phyloP scores from a whole-genome alignment of 2,888 invertebrate species.

The Epirrita christyi region DNA sequence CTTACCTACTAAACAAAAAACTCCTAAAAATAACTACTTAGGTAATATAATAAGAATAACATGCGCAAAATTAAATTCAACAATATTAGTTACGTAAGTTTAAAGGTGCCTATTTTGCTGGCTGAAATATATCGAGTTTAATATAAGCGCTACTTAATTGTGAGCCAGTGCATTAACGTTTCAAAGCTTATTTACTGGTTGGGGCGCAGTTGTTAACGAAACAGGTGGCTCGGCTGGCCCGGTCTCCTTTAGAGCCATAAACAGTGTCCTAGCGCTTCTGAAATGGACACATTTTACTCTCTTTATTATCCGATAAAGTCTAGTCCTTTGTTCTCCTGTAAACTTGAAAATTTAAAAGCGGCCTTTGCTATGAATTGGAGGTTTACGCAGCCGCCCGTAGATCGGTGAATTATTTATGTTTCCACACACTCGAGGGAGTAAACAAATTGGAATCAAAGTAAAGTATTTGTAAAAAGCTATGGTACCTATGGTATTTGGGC shows the following conservation, averaged over 20 bases:
- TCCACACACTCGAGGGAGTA: conserved; percentile 37
- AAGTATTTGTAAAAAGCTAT: conserved; percentile 21
- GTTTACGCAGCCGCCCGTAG: conserved; percentile 54
- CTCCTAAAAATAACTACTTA: too few relatives aligned
- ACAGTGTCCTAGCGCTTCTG: conserved; percentile 60
- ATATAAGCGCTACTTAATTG: conserved; percentile 27
- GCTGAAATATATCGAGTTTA: conserved; percentile 24
- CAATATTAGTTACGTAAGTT: conserved; percentile 3
- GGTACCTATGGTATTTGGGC: conserved; percentile 12
- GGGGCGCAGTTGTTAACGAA: conserved; percentile 37
- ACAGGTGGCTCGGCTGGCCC: conserved; percentile 60
- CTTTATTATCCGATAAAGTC: conserved; percentile 74
- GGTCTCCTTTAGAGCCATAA: conserved; percentile 57
- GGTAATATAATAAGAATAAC: neutral
- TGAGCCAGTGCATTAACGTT: conserved; percentile 32
- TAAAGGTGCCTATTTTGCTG: conserved; percentile 7
- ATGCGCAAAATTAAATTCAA: neutral
- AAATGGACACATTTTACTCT: conserved; percentile 75
- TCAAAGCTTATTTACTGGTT: conserved; percentile 30
- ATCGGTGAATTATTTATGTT: conserved; percentile 70
- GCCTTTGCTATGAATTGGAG: conserved; percentile 69
- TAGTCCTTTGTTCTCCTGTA: conserved; percentile 69
- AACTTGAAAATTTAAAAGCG: conserved; percentile 75
- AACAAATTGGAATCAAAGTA: conserved; percentile 35
- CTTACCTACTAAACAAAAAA: too few relatives aligned